Conservation (phyloP, 1,140 invertebrate species). For the Lepidotrigona ventralis region DNA sequence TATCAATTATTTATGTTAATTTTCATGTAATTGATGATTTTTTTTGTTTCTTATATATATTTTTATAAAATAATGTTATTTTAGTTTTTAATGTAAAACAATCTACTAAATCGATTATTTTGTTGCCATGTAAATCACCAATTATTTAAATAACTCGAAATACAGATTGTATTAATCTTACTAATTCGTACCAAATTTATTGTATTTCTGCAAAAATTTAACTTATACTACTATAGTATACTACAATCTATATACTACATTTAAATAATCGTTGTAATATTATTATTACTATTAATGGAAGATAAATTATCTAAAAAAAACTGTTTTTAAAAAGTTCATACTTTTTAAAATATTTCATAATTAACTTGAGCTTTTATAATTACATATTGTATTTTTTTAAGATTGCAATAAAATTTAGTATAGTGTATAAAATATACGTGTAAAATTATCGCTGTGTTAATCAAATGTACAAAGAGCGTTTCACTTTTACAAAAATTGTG, state of each 20-base stretch:
- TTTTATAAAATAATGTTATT: background rate
- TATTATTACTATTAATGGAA: background rate
- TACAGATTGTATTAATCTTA: too few relatives aligned
- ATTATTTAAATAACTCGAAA: too few relatives aligned
- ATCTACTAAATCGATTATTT: too few relatives aligned
- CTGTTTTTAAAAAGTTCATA: background rate
- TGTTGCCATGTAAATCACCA: too few relatives aligned
- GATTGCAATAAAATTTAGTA: background rate
- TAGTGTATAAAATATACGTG: background rate
- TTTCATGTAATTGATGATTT: too few relatives aligned
- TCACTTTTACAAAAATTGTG: background rate
- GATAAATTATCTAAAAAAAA: background rate
- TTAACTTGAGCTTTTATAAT: background rate
- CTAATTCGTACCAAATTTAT: background rate
- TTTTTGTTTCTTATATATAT: background rate
- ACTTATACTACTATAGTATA: background rate
- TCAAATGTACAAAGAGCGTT: background rate
- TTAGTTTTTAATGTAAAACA: background rate
- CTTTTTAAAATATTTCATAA: background rate
- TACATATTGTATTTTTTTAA: background rate
- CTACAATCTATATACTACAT: background rate
- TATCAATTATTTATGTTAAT: background rate
- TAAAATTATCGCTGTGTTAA: background rate
- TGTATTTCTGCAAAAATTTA: background rate
- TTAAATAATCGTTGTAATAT: background rate